Base-by-base conservation (phyloP, 2,113 vertebrate genomes). In the Cricetomys ansorgei region DNA sequence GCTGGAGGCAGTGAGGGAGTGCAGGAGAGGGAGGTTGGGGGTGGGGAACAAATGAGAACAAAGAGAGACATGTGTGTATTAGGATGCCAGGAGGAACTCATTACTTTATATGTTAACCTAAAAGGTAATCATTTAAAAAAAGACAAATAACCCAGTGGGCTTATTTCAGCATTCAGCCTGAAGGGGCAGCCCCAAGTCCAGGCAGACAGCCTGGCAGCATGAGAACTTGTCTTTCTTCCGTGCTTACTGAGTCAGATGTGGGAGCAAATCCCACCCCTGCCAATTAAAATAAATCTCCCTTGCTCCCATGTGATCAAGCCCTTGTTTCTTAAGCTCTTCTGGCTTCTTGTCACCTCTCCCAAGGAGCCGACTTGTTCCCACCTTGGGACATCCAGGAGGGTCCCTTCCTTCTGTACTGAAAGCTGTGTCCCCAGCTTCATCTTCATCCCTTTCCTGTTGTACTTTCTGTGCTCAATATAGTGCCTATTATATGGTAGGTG, bases 101-200 rank as follows among this genome's bases (percentile, higher is more conserved):
- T 70, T 5, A 5, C 34, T 69, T 87, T 27, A 27, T 40, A 21
- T 19, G 27, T 57, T 31, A 57, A 57, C 53, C n/a, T 29, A 57
- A 73, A 69, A 65, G 12, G 7, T 40, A 59, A 34, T 45, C 0
- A 50, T 21, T 40, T 17, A 2, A 77, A 88, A 73, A 64, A 75
- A 89, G 75, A 45, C 27, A 23, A 7, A 34, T 57, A 91, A 70
- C 7, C 29, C 72, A 29, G 79, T 62, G 9, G 40, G 23, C 37
- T 72, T 27, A 19, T 43, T 43, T 21, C 0, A 0, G 40, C 80
- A 21, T 3, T 72, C 29, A 2, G n/a, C 13, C 37, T 1, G 0
- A 43, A 53, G 25, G 15, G 40, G 43, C 65, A 34, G 34, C 7
- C 62, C 57, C 13, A 7, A 4, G 75, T 7, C 34, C 19, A 37